Conservation (phyloP, 2,113 vertebrate genomes). For the Lepus timidus region DNA sequence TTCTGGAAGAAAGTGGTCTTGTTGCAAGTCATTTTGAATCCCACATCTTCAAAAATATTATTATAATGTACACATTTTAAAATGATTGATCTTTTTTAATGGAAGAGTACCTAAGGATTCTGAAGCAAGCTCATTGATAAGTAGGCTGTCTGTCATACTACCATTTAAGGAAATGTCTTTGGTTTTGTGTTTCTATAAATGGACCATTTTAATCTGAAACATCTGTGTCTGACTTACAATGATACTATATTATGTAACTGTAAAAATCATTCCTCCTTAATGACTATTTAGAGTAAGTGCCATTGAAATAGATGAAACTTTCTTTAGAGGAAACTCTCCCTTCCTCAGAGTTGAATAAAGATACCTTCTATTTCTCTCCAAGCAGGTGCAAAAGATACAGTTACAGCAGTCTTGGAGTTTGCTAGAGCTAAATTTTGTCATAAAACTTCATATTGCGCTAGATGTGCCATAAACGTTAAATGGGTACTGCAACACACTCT, state of each 20-base stretch:
- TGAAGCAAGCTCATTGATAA: constrained; percentile 2
- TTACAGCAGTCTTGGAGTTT: neutral
- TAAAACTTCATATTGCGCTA: neutral
- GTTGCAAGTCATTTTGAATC: neutral
- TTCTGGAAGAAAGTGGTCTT: neutral
- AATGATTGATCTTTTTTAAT: constrained; percentile 4
- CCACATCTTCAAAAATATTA: neutral
- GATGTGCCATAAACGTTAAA: neutral
- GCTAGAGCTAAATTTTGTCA: constrained; percentile 37
- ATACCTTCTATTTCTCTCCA: constrained; percentile 23
- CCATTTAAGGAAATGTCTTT: neutral
- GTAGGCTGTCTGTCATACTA: neutral
- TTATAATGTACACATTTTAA: neutral
- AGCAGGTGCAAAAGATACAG: neutral
- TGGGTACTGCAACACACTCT: neutral
- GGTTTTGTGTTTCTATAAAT: constrained; percentile 1
- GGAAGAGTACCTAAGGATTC: neutral
- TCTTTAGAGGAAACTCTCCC: neutral
- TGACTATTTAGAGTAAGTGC: neutral
- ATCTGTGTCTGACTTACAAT: neutral
- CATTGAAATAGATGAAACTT: constrained; percentile 28
- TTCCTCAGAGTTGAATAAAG: constrained; percentile 11
- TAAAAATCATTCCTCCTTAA: constrained; percentile 7
- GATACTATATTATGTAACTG: neutral
- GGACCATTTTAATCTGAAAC: constrained; percentile 15